Base-by-base conservation (phyloP, 2,797 vertebrate species). In the Champsocephalus esox region DNA sequence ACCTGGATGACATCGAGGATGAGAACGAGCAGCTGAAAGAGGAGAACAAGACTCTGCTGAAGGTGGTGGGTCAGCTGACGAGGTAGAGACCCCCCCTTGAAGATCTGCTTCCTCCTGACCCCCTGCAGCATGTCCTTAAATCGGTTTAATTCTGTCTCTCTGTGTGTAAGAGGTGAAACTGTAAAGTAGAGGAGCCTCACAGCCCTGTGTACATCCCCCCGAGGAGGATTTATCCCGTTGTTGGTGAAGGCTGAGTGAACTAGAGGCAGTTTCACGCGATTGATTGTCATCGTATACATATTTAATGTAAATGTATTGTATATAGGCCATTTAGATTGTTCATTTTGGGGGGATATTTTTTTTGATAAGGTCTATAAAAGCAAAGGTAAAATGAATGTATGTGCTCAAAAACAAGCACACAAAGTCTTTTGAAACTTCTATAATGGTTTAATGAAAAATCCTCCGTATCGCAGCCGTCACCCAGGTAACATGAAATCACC, bases 41-140 rank as follows among this genome's bases (percentile, higher is more conserved):
- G 87, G 98, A 99, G 95, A 99, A 99, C 92, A 99, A 99, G 95
- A 99, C 98, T 79, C 96, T 99, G 91, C 96, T 99, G 92, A 99
- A 99, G 92, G 98, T 99, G 89, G 98, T 99, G 77, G 97, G 98
- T 59, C 98, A 99, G 94, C 95, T 99, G 93, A 99, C 98, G 65
- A 98, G 97, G 96, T 99, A 99, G 97, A 98, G 87, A 11, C 21
- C 34, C 45, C 66, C 34, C 45, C 71, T 17, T 1, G 28, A 72
- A 13, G 38, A 66, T 52, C 66, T 9, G 0, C 34, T 45, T 16
- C 5, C 21, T 16, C 49, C 66, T 16, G 43, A 13, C 57, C 66
- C 59, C 58, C 64, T 12, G 66, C 83, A 68, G 55, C 49, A 2
- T 45, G 60, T 63, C 81, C 77, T 73, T 49, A 49, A 75, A 46